These are phyloP conservation scores for Apantesis nais DNA, from an alignment of 2,888 invertebrate species.

Conservation along the genomic window DNA sequence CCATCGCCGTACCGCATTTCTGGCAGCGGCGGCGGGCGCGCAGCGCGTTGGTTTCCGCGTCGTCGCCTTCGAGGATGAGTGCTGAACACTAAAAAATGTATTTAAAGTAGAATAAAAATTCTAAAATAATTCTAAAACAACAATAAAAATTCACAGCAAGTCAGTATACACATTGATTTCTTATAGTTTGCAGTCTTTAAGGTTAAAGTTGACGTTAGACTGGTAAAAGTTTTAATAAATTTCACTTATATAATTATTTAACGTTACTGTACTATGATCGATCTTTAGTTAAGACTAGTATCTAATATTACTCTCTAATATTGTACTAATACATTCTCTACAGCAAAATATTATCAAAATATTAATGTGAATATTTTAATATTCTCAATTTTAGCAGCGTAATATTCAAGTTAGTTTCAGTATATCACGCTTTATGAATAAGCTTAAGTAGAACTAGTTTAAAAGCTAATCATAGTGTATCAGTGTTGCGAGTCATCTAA, in stretches of 20 bases:
- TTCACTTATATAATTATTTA: too few relatives aligned
- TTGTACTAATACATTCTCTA: background rate
- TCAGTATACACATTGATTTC: background rate
- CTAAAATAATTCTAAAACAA: too few relatives aligned
- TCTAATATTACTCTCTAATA: background rate
- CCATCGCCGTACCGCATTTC: too few relatives aligned
- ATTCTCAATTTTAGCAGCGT: conserved; percentile 4
- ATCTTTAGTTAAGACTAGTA: background rate
- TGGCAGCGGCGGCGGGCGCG: too few relatives aligned
- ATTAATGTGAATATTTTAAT: conserved; percentile 7
- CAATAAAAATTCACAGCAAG: too few relatives aligned
- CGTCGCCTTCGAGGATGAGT: too few relatives aligned
- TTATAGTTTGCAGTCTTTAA: background rate
- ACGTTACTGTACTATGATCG: too few relatives aligned
- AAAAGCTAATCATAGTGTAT: background rate
- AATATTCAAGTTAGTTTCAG: background rate
- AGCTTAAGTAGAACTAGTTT: background rate
- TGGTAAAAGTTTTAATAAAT: too few relatives aligned
- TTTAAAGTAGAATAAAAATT: too few relatives aligned
- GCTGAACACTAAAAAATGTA: too few relatives aligned
- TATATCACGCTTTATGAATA: conserved; percentile 8
- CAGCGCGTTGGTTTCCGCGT: too few relatives aligned
- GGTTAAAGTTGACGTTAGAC: too few relatives aligned
- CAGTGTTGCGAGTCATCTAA: background rate
- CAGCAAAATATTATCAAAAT: background rate